These are phyloP conservation scores for Polyodon spathula DNA, from an alignment of 2,113 vertebrate species.

Conservation along the genomic window DNA sequence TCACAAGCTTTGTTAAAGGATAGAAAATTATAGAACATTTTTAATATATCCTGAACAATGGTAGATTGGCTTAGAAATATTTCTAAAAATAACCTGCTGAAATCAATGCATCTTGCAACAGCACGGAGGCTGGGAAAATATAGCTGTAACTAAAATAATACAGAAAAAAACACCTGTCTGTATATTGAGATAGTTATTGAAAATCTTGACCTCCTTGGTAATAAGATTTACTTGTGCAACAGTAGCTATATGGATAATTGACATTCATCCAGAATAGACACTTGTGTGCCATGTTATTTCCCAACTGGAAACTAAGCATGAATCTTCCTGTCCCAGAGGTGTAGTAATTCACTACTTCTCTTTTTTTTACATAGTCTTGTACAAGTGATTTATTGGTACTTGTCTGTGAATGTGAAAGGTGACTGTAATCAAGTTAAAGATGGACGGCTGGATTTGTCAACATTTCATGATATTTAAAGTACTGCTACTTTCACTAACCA, in stretches of 20 bases:
- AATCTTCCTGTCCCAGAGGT: background rate
- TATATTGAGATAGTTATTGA: background rate
- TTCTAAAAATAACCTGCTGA: too few relatives aligned
- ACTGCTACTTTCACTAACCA: too few relatives aligned
- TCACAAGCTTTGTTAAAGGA: too few relatives aligned
- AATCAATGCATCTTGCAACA: too few relatives aligned
- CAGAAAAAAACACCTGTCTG: background rate
- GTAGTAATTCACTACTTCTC: background rate
- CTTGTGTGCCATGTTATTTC: conserved; percentile 16
- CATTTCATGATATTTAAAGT: background rate
- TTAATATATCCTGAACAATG: too few relatives aligned
- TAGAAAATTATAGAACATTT: too few relatives aligned
- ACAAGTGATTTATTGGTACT: conserved; percentile 25
- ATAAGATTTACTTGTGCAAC: conserved; percentile 6
- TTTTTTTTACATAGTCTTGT: background rate
- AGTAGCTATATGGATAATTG: conserved; percentile 24
- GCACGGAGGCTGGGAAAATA: too few relatives aligned
- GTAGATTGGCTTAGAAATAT: too few relatives aligned
- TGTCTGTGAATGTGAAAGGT: conserved; percentile 24
- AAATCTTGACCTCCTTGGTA: background rate
- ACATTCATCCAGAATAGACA: conserved; percentile 21
- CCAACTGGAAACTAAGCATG: conserved; percentile 21
- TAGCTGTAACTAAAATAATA: too few relatives aligned
- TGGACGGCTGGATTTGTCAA: background rate
- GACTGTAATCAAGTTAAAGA: conserved; percentile 21